Percentiles rank a stretch among this genome's conserved stretches.
Conservation (phyloP, 2,797 vertebrate species). For the Chaenodraco wilsoni region DNA sequence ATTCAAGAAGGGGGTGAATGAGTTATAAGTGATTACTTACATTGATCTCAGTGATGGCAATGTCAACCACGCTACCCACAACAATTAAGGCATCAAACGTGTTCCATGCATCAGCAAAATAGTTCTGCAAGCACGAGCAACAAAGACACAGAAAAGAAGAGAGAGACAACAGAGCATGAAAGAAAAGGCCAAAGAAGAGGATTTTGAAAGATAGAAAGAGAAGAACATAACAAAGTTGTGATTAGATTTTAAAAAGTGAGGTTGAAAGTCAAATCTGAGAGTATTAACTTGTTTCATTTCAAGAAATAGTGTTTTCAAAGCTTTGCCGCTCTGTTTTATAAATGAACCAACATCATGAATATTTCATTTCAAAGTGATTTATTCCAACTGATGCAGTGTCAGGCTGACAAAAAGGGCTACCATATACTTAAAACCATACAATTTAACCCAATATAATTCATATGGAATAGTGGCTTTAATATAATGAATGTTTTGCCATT, state of each 20-base stretch:
- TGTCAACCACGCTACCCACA: slow-evolving; percentile 99
- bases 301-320: background rate
- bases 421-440: slow-evolving; percentile 17
- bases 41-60: slow-evolving; percentile 99
- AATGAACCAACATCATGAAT: background rate
- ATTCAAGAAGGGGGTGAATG: slow-evolving; percentile 10
- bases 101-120: slow-evolving; percentile 99
- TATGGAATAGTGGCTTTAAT: background rate
- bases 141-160: slow-evolving; percentile 65
- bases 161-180: slow-evolving; percentile 53
- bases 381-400: slow-evolving; percentile 23
- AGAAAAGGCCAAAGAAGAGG: slow-evolving; percentile 44
- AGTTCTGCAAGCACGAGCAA: slow-evolving; percentile 94
- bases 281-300: background rate
- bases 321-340: background rate
- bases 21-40: slow-evolving; percentile 81
- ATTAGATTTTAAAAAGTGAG: slow-evolving; percentile 67
- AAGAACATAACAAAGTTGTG: slow-evolving; percentile 56
- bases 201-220: slow-evolving; percentile 56
- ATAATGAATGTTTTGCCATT: background rate
- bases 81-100: slow-evolving; percentile 99
- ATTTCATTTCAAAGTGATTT: background rate
- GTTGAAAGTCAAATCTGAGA: slow-evolving; percentile 43
- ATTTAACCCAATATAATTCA: background rate
- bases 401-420: slow-evolving; percentile 22